phyloP scores from a whole-genome alignment of 2,113 vertebrate species.

The Alectura lathami region DNA sequence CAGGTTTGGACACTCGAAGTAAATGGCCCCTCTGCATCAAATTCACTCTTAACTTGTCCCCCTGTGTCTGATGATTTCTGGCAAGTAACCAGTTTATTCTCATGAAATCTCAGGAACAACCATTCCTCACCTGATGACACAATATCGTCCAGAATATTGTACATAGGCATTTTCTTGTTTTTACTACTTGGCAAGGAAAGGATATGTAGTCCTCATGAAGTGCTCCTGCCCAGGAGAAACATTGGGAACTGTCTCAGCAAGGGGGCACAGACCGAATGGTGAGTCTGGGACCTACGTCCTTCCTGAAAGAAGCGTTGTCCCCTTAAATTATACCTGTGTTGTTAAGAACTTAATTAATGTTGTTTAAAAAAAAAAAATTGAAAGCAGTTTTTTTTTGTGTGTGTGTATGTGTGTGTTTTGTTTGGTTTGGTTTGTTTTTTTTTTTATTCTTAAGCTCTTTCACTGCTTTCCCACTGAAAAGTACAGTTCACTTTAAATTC shows the following conservation, averaged over 20 bases:
- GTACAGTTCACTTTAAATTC: neutral
- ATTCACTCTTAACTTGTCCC: neutral
- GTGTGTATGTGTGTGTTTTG: neutral
- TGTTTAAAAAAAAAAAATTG: neutral
- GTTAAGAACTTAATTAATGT: neutral
- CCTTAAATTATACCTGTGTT: neutral
- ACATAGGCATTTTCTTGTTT: neutral
- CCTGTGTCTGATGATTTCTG: neutral
- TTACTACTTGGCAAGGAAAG: neutral
- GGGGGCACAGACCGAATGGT: neutral
- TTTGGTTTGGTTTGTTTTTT: neutral
- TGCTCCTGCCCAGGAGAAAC: neutral
- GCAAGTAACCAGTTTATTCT: neutral
- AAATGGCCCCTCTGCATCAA: neutral
- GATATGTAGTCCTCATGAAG: neutral
- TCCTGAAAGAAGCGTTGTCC: neutral
- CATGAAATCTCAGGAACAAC: neutral
- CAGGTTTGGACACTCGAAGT: neutral
- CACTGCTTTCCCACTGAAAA: neutral
- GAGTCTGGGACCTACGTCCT: neutral
- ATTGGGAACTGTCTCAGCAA: neutral
- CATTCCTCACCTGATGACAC: accelerated
- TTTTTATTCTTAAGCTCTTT: neutral
- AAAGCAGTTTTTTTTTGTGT: too few species aligned
- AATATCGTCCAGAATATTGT: neutral